Base-by-base conservation (phyloP, 1,140 invertebrate species). In the Drosophila tristis region DNA sequence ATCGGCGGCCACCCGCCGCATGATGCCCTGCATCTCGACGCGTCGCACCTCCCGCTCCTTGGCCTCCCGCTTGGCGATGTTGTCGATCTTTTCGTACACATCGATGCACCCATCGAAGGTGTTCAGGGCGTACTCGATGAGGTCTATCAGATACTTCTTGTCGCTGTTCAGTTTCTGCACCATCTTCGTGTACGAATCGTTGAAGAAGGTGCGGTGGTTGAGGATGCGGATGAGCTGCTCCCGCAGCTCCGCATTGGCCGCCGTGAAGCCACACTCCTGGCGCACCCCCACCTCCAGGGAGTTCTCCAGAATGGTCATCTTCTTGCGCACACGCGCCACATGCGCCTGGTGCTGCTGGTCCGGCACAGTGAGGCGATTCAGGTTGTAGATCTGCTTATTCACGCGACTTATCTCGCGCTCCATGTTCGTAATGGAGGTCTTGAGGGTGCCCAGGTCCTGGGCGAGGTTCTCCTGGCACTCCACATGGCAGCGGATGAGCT, bases 1-100 rank as follows among this genome's bases (percentile, higher is more conserved):
- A 42, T 92, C 89, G 16, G 90, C 87, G 16, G 91, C 91, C 35
- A 87, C 78, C 35, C 86, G 90, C 0, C 90, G 73, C 74, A 90
- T 86, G 15, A 91, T 82, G n/a, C 90, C 68, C 54, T 91, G 80
- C 54, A 91, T 74, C 56, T 91, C 90, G 5, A 78, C 65, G 6
- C 80, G 74, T 0, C 81, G 65, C 9, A 76, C 44, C 20, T 91
- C 89, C 5, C 74, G 73, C 53, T 91, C 90, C 26, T 82, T 81
- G 25, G 61, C 55, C 55, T 85, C 85, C 4, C 86, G 59, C 49
- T 80, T 82, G 48, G 57, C 67, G 42, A 91, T 48, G 45, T 76
- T 74, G 35, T 90, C 80, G 48, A 90, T 80, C 54, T 91, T 91
- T 57, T 90, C 80, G 48, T 82, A 90, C 2, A 90, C 73, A 55